phyloP scores from a whole-genome alignment of 2,113 vertebrate species.

The Anthoscopus minutus region DNA sequence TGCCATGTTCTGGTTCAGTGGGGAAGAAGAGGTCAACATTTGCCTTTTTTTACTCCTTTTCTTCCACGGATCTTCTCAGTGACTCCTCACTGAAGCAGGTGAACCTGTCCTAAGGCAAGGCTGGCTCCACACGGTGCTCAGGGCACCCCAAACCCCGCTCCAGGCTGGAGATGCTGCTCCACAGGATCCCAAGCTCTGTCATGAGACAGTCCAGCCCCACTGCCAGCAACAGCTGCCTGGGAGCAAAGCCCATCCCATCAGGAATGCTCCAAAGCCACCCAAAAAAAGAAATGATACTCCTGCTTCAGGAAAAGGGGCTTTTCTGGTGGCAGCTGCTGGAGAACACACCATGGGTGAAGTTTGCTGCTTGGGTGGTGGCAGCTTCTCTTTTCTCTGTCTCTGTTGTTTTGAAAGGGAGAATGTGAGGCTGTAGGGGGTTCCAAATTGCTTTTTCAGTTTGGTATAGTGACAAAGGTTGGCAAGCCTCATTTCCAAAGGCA shows the following conservation, averaged over 20 bases:
- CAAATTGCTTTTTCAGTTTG: not conserved
- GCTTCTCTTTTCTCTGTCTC: not conserved
- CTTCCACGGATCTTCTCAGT: not conserved
- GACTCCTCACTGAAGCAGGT: not conserved
- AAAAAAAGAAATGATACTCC: not conserved
- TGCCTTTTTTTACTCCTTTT: not conserved
- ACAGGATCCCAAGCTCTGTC: not conserved
- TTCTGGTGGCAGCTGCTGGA: not conserved
- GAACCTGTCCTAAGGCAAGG: not conserved
- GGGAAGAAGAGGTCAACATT: not conserved
- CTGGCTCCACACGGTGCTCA: not conserved
- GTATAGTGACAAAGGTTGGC: not conserved
- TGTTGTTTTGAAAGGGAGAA: not conserved
- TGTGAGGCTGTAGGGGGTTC: not conserved
- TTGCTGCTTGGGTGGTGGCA: not conserved
- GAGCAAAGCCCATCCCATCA: not conserved
- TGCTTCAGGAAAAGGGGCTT: not conserved
- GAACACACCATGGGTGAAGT: not conserved
- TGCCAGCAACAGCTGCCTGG: too few species aligned
- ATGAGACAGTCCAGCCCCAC: not conserved
- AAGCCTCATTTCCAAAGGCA: conserved; percentile 8
- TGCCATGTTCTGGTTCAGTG: rapidly evolving
- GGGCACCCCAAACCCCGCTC: not conserved
- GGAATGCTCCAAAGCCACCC: not conserved
- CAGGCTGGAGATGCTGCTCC: not conserved